Base-by-base conservation (phyloP, 2,797 vertebrate species). In the Sternotherus odoratus region DNA sequence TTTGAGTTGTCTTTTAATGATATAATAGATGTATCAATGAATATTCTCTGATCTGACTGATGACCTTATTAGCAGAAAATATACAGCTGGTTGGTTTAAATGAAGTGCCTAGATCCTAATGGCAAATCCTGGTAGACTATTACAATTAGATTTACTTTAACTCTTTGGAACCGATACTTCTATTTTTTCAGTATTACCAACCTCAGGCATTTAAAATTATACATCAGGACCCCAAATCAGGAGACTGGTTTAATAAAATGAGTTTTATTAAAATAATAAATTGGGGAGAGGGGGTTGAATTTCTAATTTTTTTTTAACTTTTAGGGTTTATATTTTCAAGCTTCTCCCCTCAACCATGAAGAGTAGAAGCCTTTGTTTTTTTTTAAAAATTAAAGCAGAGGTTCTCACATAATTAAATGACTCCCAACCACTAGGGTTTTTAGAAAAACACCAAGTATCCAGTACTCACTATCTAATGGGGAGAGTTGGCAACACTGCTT, bases 381-480 rank as follows among this genome's bases (percentile, higher is more conserved):
- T 19, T n/a, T 17, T 5, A 43, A 43, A 21, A 69, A 39, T 23
- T 24, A 43, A 72, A 72, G 39, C 36, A 39, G 66, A 72, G 66
- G 19, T 24, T 72, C 36, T 72, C 36, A 13, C 66, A 12, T 72
- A 43, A 43, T 72, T 43, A 39, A 39, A 72, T 63, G 23, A 43
- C 39, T 43, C 5, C 17, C 21, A 39, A 11, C 9, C 12, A 9
- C 66, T 69, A 17, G 19, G 10, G 19, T 28, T 69, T 36, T 60
- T n/a, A 75, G 36, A 82, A 43, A 72, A 54, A 5, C 75, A 48
- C 50, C 57, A 50, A 56, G 60, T 5, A 26, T 74, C 33, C n/a
- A 16, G 0, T 0, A 3, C 81, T 79, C 75, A 6, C 80, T 12
- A 1, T 2, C 6, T 74, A 30, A 3, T 53, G 57, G 19, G 28